Base-by-base conservation (phyloP, 2,113 vertebrate species). In the Limanda limanda region DNA sequence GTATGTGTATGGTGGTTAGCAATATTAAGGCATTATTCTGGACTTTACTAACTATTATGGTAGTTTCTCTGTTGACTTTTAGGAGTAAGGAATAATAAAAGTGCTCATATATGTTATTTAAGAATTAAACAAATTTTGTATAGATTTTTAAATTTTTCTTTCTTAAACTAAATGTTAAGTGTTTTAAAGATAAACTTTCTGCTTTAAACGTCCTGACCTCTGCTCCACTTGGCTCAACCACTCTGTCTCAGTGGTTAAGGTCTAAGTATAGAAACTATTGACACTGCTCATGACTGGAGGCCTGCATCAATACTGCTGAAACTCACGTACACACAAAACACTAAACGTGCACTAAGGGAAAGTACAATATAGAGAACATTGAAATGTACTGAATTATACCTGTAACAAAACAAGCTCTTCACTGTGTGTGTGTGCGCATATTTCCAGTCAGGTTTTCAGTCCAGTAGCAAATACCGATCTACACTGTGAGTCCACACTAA, bases 181-280 rank as follows among this genome's bases (percentile, higher is more conserved):
- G 13, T 68, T 59, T 47, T 27, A 57, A 48, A 25, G 42, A 20
- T 48, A 15, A 58, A 7, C 20, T 5, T 48, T 48, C 14, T 57
- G 11, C 55, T 62, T 65, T 73, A 27, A 66, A 59, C 58, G 35
- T 64, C 13, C 12, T 77, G 79, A 66, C 58, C 67, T 82, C 70
- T 68, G 74, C 67, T 79, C 71, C 74, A 71, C 24, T 84, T 84
- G 69, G 79, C 79, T 73, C 63, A 73, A 17, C 23, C 23, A 0
- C 27, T 15, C 42, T 27, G 52, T 35, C 65, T 45, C 27, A 3
- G 52, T 42, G 71, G 65, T 66, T 61, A 6, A 15, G 55, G 0
- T 79, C 81, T 81, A 83, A 84, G 47, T 71, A 84, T 85, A 89
- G 89, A 89, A 73, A 74, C 48, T 77, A 25, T 59, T 54, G 78